Base-by-base conservation (phyloP, 2,113 vertebrate species). In the rabbit (Oryctolagus cuniculus) region DNA sequence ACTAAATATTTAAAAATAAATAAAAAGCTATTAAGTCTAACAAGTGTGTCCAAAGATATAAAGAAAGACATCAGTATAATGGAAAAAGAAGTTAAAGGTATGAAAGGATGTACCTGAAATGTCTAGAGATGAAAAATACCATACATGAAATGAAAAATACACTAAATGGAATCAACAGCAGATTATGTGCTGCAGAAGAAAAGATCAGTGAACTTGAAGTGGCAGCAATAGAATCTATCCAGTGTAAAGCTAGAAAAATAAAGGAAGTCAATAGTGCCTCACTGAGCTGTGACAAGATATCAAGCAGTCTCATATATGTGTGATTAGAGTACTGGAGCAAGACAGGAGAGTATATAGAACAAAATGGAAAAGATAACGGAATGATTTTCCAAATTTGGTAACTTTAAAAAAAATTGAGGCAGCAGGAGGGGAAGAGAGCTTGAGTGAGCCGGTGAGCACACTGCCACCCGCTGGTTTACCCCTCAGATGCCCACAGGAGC, bases 61-160 rank as follows among this genome's bases (percentile, higher is more conserved):
- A 90, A 90, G 51, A 73, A 94, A 87, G 93, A 84, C 9, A 44
- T 15, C 21, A 79, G 15, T 90, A 36, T 79, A 11, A 90, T 81
- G 66, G 69, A 44, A 25, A 67, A 79, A 66, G 22, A 58, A 72
- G 27, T 13, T 74, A 3, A 89, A 53, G 13, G n/a, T 34, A 2
- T n/a, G 70, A 61, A 84, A 80, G 21, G 29, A 70, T 55, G 25
- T 11, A 75, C 5, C 10, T 53, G 21, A 31, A 66, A 87, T 5
- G 61, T 93, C 12, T 24, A 80, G 44, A 38, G 13, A 51, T 72
- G 36, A 91, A 86, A 86, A 77, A 84, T 10, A 53, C 1, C 85
- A 22, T 72, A 85, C 74, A 15, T 87, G 29, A 89, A 78, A 24
- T 94, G 9, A 74, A 74, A 78, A 89, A 31, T 74, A 49, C 21